Conservation (phyloP, 2,113 vertebrate genomes). For the Picathartes gymnocephalus region DNA sequence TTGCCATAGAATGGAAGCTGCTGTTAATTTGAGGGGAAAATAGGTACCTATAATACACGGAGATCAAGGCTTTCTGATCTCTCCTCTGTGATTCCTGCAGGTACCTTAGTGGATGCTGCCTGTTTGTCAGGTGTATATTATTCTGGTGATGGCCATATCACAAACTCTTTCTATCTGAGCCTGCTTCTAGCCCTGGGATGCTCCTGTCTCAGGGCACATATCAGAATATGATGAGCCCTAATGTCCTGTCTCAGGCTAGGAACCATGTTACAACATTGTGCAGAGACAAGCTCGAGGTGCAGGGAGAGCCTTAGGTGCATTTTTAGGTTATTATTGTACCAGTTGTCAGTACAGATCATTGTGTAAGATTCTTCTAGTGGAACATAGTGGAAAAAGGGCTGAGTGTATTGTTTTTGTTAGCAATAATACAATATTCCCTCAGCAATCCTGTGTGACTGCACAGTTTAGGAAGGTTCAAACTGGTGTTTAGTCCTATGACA, state of each 20-base stretch:
- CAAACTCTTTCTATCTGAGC: background rate
- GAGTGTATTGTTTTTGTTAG: background rate
- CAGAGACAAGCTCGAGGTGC: background rate
- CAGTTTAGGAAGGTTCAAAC: background rate
- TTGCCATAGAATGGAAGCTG: background rate
- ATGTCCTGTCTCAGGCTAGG: background rate
- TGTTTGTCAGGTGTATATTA: background rate
- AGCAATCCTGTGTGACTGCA: background rate
- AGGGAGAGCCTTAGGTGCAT: background rate
- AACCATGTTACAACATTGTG: accelerated
- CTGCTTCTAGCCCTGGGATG: background rate
- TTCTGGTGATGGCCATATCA: background rate
- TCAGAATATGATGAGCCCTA: background rate
- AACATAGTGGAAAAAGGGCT: background rate
- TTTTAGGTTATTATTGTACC: background rate
- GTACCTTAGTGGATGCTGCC: background rate
- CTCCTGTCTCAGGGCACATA: background rate
- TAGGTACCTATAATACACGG: background rate
- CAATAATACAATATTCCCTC: background rate
- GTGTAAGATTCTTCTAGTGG: background rate
- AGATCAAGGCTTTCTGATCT: background rate
- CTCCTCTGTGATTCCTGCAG: background rate
- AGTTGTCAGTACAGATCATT: background rate
- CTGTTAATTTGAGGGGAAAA: background rate
- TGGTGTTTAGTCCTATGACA: background rate